These are phyloP conservation scores for Tenualosa thibaudeaui DNA, from an alignment of 2,797 vertebrate species.

Conservation along the genomic window DNA sequence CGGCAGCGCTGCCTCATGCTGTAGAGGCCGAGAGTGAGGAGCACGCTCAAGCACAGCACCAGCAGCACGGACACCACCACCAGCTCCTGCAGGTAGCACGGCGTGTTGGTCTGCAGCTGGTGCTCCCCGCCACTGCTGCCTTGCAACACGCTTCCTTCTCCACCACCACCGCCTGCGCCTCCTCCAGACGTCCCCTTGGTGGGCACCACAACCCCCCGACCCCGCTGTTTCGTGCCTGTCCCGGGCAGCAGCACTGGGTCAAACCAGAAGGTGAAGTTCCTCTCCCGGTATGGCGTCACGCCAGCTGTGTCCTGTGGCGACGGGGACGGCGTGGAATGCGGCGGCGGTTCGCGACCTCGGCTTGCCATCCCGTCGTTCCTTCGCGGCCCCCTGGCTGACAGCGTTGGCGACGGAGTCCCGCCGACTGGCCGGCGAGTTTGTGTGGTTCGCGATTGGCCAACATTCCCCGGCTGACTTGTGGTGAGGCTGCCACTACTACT, in stretches of 20 bases:
- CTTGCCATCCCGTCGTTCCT: constrained; percentile 49
- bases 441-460: background rate
- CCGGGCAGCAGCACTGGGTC: background rate
- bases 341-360: background rate
- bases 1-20: constrained; percentile 54
- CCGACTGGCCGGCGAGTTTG: background rate
- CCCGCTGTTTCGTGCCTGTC: constrained; percentile 31
- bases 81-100: constrained; percentile 70
- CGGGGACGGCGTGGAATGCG: background rate
- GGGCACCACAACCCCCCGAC: background rate
- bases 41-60: constrained; percentile 61
- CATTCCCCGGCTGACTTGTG: constrained; percentile 24
- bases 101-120: constrained; percentile 14
- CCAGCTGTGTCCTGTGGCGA: background rate
- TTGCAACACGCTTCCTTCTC: background rate
- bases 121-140: constrained; percentile 27
- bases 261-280: constrained; percentile 15
- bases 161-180: constrained; percentile 16
- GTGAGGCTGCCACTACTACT: constrained; percentile 34
- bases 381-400: background rate
- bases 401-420: background rate
- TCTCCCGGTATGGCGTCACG: background rate
- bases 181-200: background rate
- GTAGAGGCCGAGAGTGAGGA: constrained; percentile 62
- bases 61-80: constrained; percentile 70